Percentiles rank a stretch among this genome's conserved stretches.
Evolutionary conservation across 2,888 invertebrate species (phyloP).

Genomic region (Serripes groenlandicus): DNA sequence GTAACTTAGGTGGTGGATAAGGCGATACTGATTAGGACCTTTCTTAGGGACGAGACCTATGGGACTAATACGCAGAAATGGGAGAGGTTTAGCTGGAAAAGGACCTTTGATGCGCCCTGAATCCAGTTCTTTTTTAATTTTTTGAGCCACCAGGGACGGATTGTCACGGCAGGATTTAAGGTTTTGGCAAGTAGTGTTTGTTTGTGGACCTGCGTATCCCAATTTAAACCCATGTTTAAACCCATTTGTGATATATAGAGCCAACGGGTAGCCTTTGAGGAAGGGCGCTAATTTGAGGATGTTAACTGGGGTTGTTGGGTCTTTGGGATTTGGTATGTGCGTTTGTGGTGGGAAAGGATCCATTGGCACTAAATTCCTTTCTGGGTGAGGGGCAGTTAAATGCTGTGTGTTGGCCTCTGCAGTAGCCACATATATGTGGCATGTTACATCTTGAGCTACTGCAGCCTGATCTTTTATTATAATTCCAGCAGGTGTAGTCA

Average conservation of each 20-base stretch:
- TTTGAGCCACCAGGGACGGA: not conserved
- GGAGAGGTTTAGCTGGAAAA: constrained; percentile 4
- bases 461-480: constrained; percentile 15
- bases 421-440: constrained; percentile 36
- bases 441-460: not conserved
- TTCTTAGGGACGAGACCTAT: constrained; percentile 41
- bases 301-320: not conserved
- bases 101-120: constrained; percentile 27
- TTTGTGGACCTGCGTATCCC: not conserved
- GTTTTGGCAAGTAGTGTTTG: not conserved
- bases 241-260: constrained; percentile 22
- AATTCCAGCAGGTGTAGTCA: constrained; percentile 33
- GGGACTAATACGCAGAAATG: constrained; percentile 36
- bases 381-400: constrained; percentile 16
- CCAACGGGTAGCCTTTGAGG: too few species aligned
- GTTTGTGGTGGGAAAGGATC: not conserved
- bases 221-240: constrained; percentile 23
- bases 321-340: too few species aligned
- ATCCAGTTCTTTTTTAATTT: not conserved
- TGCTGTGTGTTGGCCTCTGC: constrained; percentile 30
- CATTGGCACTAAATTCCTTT: not conserved
- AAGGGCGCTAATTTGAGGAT: not conserved
- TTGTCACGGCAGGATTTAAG: constrained; percentile 29
- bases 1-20: constrained; percentile 46
- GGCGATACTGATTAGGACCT: constrained; percentile 8